phyloP scores from a whole-genome alignment of 2,888 invertebrate species.

The Phortica okadai region DNA sequence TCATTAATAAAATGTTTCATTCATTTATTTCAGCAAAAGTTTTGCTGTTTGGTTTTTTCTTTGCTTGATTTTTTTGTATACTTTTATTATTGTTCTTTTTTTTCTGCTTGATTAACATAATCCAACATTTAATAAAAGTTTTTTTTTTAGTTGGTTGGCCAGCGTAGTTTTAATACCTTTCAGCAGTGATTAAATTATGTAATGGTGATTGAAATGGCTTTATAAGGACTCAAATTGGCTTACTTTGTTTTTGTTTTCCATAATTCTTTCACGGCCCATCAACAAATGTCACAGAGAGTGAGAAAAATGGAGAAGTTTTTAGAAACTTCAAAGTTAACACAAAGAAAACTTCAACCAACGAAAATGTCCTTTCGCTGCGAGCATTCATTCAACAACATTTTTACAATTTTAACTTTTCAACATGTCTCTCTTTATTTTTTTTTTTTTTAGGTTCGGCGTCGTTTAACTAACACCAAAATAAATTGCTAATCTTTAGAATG shows the following conservation, averaged over 20 bases:
- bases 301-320: not conserved
- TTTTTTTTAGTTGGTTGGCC: conserved; percentile 29
- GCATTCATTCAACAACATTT: not conserved
- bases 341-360: not conserved
- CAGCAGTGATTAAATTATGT: conserved; percentile 66
- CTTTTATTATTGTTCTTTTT: conserved; percentile 37
- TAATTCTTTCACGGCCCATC: conserved; percentile 65
- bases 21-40: conserved; percentile 54
- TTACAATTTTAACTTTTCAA: not conserved
- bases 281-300: not conserved
- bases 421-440: not conserved
- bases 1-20: conserved; percentile 67
- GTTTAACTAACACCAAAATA: conserved; percentile 53
- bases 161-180: conserved; percentile 28
- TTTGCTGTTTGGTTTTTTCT: conserved; percentile 32
- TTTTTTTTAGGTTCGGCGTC: not conserved
- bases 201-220: conserved; percentile 68
- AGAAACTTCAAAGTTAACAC: not conserved
- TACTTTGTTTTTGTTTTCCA: conserved; percentile 35
- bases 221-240: conserved; percentile 52
- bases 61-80: conserved; percentile 1
- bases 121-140: conserved; percentile 67
- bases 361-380: not conserved
- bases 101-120: conserved; percentile 70
- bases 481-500: conserved; percentile 69